phyloP scores from a whole-genome alignment of 2,888 invertebrate species.

The Gryllus longicercus region DNA sequence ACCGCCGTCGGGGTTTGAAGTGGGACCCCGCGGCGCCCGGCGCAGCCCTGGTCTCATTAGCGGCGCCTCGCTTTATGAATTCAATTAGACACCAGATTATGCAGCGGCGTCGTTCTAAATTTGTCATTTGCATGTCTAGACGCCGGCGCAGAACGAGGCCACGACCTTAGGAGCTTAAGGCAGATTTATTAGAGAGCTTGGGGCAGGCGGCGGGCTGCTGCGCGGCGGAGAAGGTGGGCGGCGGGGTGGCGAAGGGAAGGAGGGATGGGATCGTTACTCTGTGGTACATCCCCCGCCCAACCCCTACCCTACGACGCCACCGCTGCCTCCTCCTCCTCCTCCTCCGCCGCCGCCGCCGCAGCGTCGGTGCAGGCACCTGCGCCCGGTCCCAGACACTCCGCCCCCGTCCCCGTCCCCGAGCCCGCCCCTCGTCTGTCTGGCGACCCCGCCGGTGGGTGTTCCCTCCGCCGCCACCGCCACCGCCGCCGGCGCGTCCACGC shows the following conservation, averaged over 20 bases:
- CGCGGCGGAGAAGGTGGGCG: not conserved
- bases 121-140: slow-evolving; percentile 17
- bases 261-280: not conserved
- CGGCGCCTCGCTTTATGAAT: slow-evolving; percentile 17
- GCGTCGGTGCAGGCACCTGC: slow-evolving; percentile 2
- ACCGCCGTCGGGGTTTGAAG: not conserved
- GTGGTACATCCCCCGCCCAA: not conserved
- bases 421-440: not conserved
- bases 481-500: no score
- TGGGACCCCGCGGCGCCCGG: not conserved
- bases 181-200: slow-evolving; percentile 2
- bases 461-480: not conserved
- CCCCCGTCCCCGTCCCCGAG: not conserved
- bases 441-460: not conserved
- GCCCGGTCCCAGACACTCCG: slow-evolving; percentile 1
- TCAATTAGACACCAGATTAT: slow-evolving; percentile 17
- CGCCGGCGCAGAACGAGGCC: not conserved
- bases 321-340: not conserved
- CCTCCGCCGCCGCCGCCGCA: not conserved
- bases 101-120: slow-evolving; percentile 17
- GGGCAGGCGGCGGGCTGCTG: not conserved
- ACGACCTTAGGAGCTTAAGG: slow-evolving; percentile 11
- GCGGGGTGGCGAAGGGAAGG: not conserved
- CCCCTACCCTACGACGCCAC: not conserved
- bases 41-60: not conserved